These are phyloP conservation scores for Cuniculus paca DNA, from an alignment of 2,797 vertebrate species.

Conservation along the genomic window DNA sequence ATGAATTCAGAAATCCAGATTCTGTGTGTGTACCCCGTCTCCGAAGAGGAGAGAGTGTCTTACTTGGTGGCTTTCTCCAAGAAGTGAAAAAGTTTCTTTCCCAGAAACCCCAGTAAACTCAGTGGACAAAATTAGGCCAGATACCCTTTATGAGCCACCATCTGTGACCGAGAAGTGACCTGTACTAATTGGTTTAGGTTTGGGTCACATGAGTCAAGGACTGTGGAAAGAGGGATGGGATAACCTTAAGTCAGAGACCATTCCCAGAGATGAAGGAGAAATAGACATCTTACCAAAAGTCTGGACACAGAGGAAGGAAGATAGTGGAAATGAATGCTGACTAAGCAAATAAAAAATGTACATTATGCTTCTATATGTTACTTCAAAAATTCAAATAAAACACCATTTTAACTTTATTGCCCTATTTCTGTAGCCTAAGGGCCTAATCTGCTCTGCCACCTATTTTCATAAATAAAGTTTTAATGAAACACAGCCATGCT, in stretches of 20 bases:
- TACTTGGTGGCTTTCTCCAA: background rate
- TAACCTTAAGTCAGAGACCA: constrained; percentile 14
- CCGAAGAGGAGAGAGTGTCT: background rate
- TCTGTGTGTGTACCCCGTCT: background rate
- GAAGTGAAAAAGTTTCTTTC: constrained; percentile 11
- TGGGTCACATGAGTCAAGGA: background rate
- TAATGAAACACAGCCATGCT: background rate
- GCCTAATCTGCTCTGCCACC: background rate
- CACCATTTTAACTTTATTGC: constrained; percentile 11
- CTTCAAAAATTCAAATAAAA: constrained; percentile 32
- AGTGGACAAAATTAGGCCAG: background rate
- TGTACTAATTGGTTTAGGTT: background rate
- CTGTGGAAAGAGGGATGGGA: background rate
- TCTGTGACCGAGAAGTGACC: background rate
- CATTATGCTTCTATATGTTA: background rate
- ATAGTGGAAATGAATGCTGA: background rate
- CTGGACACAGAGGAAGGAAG: background rate
- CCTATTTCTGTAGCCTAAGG: background rate
- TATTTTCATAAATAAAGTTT: constrained; percentile 18
- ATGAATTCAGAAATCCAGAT: constrained; percentile 34
- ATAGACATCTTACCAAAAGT: background rate
- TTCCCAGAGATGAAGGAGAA: background rate
- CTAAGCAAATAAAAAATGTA: background rate
- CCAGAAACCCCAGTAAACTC: background rate
- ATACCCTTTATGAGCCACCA: background rate